These are phyloP conservation scores for Corbicula japonica DNA, from an alignment of 2,888 invertebrate species.

Conservation along the genomic window DNA sequence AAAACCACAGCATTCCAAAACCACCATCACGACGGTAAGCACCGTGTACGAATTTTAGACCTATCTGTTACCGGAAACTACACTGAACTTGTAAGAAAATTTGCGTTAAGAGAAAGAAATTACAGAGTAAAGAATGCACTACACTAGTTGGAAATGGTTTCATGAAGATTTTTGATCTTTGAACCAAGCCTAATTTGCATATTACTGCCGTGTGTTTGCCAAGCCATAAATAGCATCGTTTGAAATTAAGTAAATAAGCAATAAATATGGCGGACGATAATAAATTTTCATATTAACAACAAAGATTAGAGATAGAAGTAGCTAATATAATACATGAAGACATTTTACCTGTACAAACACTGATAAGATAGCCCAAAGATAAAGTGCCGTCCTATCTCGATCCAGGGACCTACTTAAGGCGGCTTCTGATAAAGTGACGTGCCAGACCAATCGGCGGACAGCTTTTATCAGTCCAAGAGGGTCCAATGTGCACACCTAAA, in stretches of 20 bases:
- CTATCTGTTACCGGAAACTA: background rate
- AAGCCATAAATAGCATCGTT: constrained; percentile 57
- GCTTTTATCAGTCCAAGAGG: constrained; percentile 46
- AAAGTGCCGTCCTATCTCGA: constrained; percentile 56
- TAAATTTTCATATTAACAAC: constrained; percentile 58
- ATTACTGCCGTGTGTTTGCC: constrained; percentile 61
- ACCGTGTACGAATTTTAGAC: constrained; percentile 4
- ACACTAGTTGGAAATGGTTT: constrained; percentile 16
- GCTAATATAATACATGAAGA: constrained; percentile 68
- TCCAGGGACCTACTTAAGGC: constrained; percentile 59
- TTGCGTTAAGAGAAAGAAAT: constrained; percentile 9
- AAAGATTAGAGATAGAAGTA: constrained; percentile 56
- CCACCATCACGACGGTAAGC: background rate
- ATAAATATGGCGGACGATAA: constrained; percentile 65
- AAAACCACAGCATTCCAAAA: constrained; percentile 14
- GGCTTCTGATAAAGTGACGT: constrained; percentile 55
- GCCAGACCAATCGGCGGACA: constrained; percentile 46
- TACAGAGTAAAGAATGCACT: constrained; percentile 13
- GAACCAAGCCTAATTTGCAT: constrained; percentile 67
- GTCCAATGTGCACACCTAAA: constrained; percentile 55
- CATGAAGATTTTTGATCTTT: constrained; percentile 30
- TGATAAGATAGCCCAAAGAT: constrained; percentile 67
- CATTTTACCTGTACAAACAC: constrained; percentile 64
- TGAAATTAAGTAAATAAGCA: constrained; percentile 65
- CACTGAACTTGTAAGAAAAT: constrained; percentile 2